A percentile compares a stretch with the other conserved stretches of the same genome.
phyloP scores from a whole-genome alignment of 2,888 invertebrate species.

The Melanophora roralis region DNA sequence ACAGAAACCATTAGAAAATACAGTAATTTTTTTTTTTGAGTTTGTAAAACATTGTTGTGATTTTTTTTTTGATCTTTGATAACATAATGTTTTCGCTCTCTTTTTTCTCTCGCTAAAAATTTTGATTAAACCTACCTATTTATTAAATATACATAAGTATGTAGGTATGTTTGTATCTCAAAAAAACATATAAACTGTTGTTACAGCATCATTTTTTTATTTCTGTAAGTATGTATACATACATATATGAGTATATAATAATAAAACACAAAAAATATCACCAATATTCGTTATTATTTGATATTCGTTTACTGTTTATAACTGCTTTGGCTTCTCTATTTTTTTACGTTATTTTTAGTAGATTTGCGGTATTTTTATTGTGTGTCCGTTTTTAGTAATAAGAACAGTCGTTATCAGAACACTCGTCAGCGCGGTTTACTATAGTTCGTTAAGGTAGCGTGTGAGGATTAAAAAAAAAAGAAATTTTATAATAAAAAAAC shows the following conservation, averaged over 20 bases:
- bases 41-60: too few species aligned
- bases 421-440: conserved; percentile 27
- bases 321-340: conserved; percentile 4
- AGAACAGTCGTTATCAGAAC: conserved; percentile 57
- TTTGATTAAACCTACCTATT: too few species aligned
- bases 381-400: conserved; percentile 31
- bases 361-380: conserved; percentile 41
- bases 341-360: conserved; percentile 23
- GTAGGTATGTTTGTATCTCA: too few species aligned
- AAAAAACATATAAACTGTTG: too few species aligned
- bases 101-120: background rate
- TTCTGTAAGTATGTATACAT: too few species aligned
- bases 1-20: too few species aligned
- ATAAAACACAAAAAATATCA: conserved; percentile 13
- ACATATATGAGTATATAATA: too few species aligned
- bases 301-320: conserved; percentile 8
- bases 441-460: background rate
- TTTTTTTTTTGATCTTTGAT: too few species aligned
- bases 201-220: too few species aligned
- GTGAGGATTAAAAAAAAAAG: conserved; percentile 5
- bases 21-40: too few species aligned
- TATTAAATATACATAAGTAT: too few species aligned
- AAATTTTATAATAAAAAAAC: background rate
- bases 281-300: conserved; percentile 19
- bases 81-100: background rate